phyloP scores from a whole-genome alignment of 2,113 vertebrate genomes.

The Gopherus flavomarginatus region DNA sequence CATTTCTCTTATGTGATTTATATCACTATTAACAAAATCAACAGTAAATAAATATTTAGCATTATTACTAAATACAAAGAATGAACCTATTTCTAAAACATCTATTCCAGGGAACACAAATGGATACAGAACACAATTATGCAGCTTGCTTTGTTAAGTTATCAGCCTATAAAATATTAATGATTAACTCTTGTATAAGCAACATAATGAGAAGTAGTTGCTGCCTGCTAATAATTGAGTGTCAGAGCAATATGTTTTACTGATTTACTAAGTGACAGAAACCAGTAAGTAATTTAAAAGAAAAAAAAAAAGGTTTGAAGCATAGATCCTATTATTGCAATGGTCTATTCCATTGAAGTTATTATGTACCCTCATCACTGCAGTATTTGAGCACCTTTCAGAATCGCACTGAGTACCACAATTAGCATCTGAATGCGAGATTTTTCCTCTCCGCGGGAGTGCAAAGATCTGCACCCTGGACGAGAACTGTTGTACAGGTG shows the following conservation, averaged over 20 bases:
- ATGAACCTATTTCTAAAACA: background rate
- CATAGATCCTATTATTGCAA: background rate
- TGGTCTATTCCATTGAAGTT: background rate
- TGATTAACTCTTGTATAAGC: conserved; percentile 35
- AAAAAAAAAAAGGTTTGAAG: background rate
- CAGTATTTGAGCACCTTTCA: background rate
- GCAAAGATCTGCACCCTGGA: background rate
- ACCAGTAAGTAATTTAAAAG: background rate
- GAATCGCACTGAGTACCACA: background rate
- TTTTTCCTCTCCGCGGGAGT: background rate
- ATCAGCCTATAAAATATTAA: conserved; percentile 34
- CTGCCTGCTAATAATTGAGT: background rate
- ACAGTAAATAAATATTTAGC: background rate
- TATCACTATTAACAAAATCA: background rate
- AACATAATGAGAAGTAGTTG: conserved; percentile 23
- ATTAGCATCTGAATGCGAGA: background rate
- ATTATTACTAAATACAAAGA: background rate
- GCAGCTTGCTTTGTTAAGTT: background rate
- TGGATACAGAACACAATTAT: background rate
- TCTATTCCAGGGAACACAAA: background rate
- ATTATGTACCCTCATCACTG: background rate
- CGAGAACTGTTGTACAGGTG: background rate
- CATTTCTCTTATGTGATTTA: too few relatives aligned
- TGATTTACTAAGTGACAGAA: background rate
- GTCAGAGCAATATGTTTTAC: background rate